Evolutionary conservation across 1,140 invertebrate species (phyloP).

Genomic region (Ceratina australensis): DNA sequence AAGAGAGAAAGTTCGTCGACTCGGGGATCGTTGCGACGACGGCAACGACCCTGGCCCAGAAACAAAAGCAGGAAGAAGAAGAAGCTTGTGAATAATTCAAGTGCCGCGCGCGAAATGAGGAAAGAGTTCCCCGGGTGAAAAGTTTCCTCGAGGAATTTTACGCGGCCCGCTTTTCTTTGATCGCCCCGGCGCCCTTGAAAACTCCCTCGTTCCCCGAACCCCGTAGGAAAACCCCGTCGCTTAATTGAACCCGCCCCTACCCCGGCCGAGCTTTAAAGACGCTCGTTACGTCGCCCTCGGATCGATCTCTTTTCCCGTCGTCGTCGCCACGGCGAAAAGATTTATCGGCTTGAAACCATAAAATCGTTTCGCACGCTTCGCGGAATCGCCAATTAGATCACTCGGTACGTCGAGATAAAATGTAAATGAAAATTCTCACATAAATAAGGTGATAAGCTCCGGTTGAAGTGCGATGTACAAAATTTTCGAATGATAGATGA

Average conservation of each 20-base stretch:
- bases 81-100: constrained; percentile 79
- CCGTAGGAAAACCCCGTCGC: constrained; percentile 5
- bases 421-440: not conserved
- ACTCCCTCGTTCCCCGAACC: not conserved
- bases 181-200: constrained; percentile 52
- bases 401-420: too few species aligned
- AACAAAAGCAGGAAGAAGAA: constrained; percentile 76
- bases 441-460: too few species aligned
- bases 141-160: constrained; percentile 77
- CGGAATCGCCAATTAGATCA: too few species aligned
- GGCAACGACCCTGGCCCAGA: constrained; percentile 78
- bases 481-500: too few species aligned
- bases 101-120: constrained; percentile 75
- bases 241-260: constrained; percentile 29
- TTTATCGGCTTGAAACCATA: not conserved
- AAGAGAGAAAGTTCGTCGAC: constrained; percentile 66
- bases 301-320: constrained; percentile 9
- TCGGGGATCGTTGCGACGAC: constrained; percentile 72
- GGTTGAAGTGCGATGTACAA: too few species aligned
- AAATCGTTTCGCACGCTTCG: not conserved
- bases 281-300: not conserved
- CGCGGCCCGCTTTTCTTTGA: constrained; percentile 58
- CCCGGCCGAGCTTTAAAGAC: constrained; percentile 11
- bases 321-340: not conserved
- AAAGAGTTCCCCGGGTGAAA: constrained; percentile 75